A percentile compares a stretch with the other conserved stretches of the same genome.
Conservation (phyloP, 1,140 invertebrate genomes). For the Neodiprion lecontei region DNA sequence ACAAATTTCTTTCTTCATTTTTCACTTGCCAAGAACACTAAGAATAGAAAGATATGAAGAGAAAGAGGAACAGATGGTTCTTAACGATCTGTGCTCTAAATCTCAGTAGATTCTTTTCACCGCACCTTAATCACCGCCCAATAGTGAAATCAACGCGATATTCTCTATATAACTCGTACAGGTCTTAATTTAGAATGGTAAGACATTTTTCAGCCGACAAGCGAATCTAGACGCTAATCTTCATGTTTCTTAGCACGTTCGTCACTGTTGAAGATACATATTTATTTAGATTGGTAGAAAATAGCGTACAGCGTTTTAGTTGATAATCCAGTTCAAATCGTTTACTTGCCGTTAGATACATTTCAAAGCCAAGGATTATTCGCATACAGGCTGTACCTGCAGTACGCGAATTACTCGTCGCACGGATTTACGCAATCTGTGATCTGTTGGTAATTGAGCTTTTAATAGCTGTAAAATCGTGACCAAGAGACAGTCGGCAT, state of each 20-base stretch:
- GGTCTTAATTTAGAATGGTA: not conserved
- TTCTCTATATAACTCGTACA: not conserved
- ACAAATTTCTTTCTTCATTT: not conserved
- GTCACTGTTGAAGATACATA: not conserved
- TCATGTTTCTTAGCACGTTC: not conserved
- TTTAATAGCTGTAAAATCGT: too few relatives aligned
- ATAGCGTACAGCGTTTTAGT: too few relatives aligned
- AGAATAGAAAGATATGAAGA: not conserved
- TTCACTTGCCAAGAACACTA: not conserved
- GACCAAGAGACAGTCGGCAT: too few relatives aligned
- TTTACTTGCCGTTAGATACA: not conserved
- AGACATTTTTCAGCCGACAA: not conserved
- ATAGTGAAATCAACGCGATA: not conserved
- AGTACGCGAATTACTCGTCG: too few relatives aligned
- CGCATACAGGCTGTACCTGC: too few relatives aligned
- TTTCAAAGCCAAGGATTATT: not conserved
- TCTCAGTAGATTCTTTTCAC: not conserved
- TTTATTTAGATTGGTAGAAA: too few relatives aligned
- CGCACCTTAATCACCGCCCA: not conserved
- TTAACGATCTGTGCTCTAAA: not conserved
- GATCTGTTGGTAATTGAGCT: too few relatives aligned
- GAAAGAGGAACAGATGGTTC: not conserved
- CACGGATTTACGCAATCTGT: too few relatives aligned
- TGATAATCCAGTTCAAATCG: too few relatives aligned
- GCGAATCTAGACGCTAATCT: not conserved